Evolutionary conservation across 2,888 invertebrate genomes (phyloP).

Genomic region (Chironomus tentans): DNA sequence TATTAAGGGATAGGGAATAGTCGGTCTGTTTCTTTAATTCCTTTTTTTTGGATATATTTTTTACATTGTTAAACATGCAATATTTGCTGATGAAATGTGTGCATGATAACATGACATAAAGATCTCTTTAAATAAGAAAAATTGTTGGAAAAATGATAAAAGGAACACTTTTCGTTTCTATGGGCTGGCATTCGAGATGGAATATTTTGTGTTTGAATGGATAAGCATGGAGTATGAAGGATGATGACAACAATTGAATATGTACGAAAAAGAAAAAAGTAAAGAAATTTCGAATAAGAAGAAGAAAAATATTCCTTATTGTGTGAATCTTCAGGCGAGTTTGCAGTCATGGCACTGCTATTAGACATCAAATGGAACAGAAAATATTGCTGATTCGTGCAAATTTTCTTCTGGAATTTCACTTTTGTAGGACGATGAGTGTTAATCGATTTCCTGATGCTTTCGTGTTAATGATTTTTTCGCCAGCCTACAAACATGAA

Average conservation of each 20-base stretch:
- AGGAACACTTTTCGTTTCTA: not conserved
- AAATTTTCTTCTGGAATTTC: not conserved
- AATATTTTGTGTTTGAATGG: not conserved
- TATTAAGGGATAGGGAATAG: not conserved
- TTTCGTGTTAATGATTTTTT: not conserved
- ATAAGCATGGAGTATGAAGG: not conserved
- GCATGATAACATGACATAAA: not conserved
- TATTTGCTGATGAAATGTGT: not conserved
- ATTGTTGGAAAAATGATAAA: not conserved
- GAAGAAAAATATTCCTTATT: not conserved
- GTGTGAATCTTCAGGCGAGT: not conserved
- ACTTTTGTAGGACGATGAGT: not conserved
- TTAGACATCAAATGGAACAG: not conserved
- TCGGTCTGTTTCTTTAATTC: not conserved
- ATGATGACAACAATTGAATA: no score
- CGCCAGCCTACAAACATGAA: not conserved
- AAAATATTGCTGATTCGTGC: not conserved
- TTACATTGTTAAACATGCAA: no score
- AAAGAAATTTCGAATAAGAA: not conserved
- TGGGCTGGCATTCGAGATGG: not conserved
- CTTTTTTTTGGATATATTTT: not conserved
- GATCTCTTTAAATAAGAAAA: no score
- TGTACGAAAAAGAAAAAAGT: no score
- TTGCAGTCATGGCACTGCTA: not conserved
- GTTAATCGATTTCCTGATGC: not conserved